Conservation (phyloP, 1,140 invertebrate genomes). For the Cydia pomonella region DNA sequence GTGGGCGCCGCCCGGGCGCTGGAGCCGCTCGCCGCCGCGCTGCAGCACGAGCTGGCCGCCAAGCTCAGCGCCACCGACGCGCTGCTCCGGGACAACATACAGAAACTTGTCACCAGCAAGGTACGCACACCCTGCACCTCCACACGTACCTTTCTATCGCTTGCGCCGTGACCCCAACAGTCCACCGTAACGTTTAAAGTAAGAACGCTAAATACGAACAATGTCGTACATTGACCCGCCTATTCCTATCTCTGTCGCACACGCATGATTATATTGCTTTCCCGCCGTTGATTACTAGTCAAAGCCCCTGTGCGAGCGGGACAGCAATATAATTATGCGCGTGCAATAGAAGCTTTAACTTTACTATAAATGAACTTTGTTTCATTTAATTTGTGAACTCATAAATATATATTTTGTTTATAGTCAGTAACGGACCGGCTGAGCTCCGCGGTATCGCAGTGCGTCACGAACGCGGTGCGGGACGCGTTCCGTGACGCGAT, state of each 20-base stretch:
- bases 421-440: conserved; percentile 88
- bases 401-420: conserved; percentile 30
- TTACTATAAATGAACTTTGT: too few species aligned
- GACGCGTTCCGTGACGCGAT: conserved; percentile 88
- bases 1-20: conserved; percentile 81
- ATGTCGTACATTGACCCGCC: too few species aligned
- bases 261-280: too few species aligned
- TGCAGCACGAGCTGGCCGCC: conserved; percentile 86
- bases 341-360: too few species aligned
- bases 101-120: conserved; percentile 88
- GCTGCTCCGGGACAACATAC: conserved; percentile 89
- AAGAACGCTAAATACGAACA: too few species aligned
- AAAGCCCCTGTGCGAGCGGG: too few species aligned
- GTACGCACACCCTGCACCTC: background rate
- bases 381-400: background rate
- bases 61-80: conserved; percentile 87
- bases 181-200: too few species aligned
- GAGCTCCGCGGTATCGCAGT: conserved; percentile 84
- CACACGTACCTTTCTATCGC: too few species aligned
- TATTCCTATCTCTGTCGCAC: too few species aligned
- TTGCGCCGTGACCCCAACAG: too few species aligned
- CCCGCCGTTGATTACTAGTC: too few species aligned
- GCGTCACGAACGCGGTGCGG: conserved; percentile 85
- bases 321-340: too few species aligned
- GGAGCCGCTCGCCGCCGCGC: conserved; percentile 84